These are phyloP conservation scores for Onychomys arenicola DNA, from an alignment of 2,797 vertebrate species.

Conservation along the genomic window DNA sequence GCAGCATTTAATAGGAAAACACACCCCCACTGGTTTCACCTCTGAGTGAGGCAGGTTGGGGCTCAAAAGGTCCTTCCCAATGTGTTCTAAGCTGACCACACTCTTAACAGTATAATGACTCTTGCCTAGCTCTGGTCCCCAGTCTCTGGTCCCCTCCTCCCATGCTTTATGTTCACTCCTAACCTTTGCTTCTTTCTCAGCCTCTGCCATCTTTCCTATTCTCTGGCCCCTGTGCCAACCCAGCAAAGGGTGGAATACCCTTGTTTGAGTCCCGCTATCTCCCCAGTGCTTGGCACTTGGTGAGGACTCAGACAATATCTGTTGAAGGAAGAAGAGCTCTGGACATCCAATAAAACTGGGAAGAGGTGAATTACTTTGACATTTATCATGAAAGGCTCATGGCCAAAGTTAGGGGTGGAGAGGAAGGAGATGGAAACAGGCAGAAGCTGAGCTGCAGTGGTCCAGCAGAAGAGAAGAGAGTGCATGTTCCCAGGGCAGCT, in stretches of 20 bases:
- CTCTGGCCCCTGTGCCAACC: neutral
- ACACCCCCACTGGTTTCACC: neutral
- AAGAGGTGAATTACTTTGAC: neutral
- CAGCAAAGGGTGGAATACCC: neutral
- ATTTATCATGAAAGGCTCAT: neutral
- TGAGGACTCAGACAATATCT: neutral
- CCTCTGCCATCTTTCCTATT: neutral
- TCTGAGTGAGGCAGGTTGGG: neutral
- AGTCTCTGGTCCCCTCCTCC: accelerated
- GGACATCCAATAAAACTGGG: constrained; percentile 1
- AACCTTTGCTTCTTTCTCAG: neutral
- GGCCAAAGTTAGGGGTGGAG: neutral
- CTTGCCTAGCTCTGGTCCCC: neutral
- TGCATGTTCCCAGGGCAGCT: neutral
- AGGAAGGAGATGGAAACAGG: neutral
- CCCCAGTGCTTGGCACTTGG: neutral
- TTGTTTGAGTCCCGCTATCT: neutral
- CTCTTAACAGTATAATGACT: too few species aligned
- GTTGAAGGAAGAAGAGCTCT: neutral
- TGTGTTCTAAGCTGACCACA: too few species aligned
- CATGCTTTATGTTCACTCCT: neutral
- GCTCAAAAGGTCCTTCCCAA: neutral
- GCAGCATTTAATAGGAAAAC: neutral
- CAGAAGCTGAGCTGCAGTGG: neutral
- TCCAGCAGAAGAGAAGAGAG: neutral